Percentiles rank a stretch among this genome's conserved stretches.
Conservation (phyloP, 2,113 vertebrate species). For the Ceyx cyanopectus region DNA sequence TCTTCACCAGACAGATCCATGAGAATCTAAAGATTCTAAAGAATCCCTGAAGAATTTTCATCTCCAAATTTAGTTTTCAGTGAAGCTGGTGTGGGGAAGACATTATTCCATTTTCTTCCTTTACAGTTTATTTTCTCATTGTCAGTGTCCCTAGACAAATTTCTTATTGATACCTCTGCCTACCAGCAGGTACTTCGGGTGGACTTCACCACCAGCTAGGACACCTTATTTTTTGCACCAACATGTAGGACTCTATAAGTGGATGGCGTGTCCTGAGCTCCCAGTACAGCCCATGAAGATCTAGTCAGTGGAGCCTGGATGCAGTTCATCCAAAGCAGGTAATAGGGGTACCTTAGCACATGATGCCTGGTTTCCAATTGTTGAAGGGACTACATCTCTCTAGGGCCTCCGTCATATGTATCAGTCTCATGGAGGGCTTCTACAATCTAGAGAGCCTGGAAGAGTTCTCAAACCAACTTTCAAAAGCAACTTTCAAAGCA, state of each 20-base stretch:
- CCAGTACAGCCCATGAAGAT: no score
- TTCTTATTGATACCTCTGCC: background rate
- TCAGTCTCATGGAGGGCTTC: background rate
- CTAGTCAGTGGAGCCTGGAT: background rate
- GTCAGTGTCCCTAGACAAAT: background rate
- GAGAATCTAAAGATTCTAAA: background rate
- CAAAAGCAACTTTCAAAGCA: no score
- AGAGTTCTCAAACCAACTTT: background rate
- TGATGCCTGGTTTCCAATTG: background rate
- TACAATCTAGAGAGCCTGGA: background rate
- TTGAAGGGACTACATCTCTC: background rate
- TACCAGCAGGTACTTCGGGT: background rate
- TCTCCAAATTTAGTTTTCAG: background rate
- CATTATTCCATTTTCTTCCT: background rate
- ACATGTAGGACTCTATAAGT: background rate
- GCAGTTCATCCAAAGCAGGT: background rate
- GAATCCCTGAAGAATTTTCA: background rate
- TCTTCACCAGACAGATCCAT: background rate
- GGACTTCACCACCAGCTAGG: background rate
- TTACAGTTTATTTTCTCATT: background rate
- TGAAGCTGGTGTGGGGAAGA: background rate
- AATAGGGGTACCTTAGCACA: background rate
- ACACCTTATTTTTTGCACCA: background rate
- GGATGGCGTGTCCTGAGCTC: background rate
- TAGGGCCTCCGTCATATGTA: background rate